Percentiles rank a stretch among this genome's conserved stretches.
Evolutionary conservation across 2,888 invertebrate genomes (phyloP).

Genomic region (Drosophila paracracens): DNA sequence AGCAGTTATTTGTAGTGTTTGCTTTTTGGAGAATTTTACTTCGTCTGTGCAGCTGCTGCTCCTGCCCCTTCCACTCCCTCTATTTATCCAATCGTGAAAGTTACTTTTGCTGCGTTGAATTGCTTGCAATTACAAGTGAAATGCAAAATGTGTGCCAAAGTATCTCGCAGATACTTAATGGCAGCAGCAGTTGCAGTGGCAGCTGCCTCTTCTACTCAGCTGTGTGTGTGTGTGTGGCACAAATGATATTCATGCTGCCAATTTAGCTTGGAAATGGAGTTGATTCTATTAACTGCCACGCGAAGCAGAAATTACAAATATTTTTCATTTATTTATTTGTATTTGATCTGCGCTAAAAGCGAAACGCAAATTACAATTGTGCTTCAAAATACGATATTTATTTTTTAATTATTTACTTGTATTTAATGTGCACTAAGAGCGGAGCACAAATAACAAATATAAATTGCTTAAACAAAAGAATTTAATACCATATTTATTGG

Average conservation of each 20-base stretch:
- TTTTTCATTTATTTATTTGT: not conserved
- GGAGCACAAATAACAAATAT: no score
- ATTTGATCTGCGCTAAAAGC: not conserved
- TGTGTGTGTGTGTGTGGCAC: not conserved
- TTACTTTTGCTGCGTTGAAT: constrained; percentile 50
- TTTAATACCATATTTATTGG: not conserved
- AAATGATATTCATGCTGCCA: constrained; percentile 35
- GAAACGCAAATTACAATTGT: not conserved
- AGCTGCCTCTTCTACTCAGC: not conserved
- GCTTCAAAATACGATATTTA: not conserved
- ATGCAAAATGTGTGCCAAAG: constrained; percentile 79
- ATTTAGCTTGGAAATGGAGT: constrained; percentile 33
- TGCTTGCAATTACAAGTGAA: constrained; percentile 77
- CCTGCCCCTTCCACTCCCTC: not conserved
- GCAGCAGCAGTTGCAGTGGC: constrained; percentile 18
- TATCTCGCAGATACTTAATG: constrained; percentile 78
- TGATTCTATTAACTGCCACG: constrained; percentile 8
- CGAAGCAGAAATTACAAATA: not conserved
- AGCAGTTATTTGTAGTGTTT: constrained; percentile 49
- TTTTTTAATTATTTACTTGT: not conserved
- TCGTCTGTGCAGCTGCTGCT: constrained; percentile 7
- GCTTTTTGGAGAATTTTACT: constrained; percentile 34
- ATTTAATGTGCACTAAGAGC: not conserved
- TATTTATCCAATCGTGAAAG: constrained; percentile 9
- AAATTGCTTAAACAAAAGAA: not conserved